A percentile compares a stretch with the other conserved stretches of the same genome.
These are phyloP conservation scores for Lapara coniferarum DNA, from an alignment of 2,888 invertebrate genomes.

Conservation along the genomic window DNA sequence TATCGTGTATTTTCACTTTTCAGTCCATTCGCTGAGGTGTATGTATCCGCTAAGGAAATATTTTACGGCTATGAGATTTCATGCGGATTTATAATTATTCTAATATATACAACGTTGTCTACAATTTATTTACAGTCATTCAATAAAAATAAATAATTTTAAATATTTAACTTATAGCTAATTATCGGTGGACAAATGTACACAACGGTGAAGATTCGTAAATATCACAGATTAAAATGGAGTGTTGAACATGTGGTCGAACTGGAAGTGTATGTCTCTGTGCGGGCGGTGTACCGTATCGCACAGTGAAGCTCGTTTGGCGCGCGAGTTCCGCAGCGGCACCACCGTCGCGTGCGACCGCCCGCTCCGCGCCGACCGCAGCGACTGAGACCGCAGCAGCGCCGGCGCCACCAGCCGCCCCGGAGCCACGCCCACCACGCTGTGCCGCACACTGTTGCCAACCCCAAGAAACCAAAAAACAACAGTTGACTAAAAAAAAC, in stretches of 20 bases:
- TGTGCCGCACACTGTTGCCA: too few relatives aligned
- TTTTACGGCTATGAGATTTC: too few relatives aligned
- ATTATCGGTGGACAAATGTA: conserved; percentile 71
- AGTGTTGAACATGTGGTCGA: conserved; percentile 73
- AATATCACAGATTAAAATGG: conserved; percentile 80
- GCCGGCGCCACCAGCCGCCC: conserved; percentile 63
- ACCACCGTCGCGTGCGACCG: conserved; percentile 71
- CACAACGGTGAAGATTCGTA: conserved; percentile 42
- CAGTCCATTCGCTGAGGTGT: too few relatives aligned
- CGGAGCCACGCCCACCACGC: conserved; percentile 73
- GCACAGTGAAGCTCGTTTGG: conserved; percentile 69
- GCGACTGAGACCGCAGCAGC: conserved; percentile 64
- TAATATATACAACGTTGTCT: conserved; percentile 28
- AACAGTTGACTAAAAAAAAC: too few relatives aligned
- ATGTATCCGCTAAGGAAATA: too few relatives aligned
- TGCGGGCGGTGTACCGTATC: conserved; percentile 43
- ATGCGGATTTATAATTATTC: neutral
- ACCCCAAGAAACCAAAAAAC: too few relatives aligned
- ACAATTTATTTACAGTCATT: conserved; percentile 63
- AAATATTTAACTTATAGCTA: conserved; percentile 53
- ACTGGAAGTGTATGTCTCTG: conserved; percentile 42
- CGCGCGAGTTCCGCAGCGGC: conserved; percentile 66
- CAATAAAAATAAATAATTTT: conserved; percentile 69
- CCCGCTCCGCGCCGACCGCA: conserved; percentile 47
- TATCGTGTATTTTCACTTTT: too few relatives aligned